Evolutionary conservation across 64 coral and sea anemone species (phyloP), one percentile per base, ranked within the genome.

Genomic region (Dendronephthya gigantea): DNA sequence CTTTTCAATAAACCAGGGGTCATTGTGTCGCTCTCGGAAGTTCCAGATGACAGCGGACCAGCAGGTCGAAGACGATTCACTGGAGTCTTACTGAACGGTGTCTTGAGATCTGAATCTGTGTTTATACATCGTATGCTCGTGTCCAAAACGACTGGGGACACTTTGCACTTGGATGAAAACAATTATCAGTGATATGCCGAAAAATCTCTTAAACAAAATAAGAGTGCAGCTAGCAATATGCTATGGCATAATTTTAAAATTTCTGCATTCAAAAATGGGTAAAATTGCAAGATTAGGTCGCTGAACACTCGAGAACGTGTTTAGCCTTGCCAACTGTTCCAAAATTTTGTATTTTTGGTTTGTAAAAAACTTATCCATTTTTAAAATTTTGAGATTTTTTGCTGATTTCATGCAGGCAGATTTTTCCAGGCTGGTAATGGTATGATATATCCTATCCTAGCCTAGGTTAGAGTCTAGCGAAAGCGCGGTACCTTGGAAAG

Each of bases 51-150:
- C 0, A 81, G 83, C 38, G 95, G 95, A 43, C 95, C 95, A 68
- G 93, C 50, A 28, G 92, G 95, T 23, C 92, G 79, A 14, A 90
- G 89, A 23, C 90, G 87, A 59, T 84, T 98, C 48, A 87, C 89
- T 8, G 92, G 92, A 35, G 92, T 98, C 23, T 84, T 79, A 17
- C 82, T 87, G 17, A 49, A 89, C 12, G 95, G 92, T 83, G 95
- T 98, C 37, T 91, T 91, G 17, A 62, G 25, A 7, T 27, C 79
- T 39, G 75, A 83, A 40, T 88, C 89, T 47, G 86, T 83, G 45
- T 48, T 87, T 12, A 62, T 27, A 22, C 2, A 23, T 22, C 8
- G 55, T 62, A 62, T 62, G 55, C 55, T 62, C 16, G 55, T n/a
- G 40, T 68, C 56, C 62, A 55, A 72, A 45, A 17, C 84, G 27